These are phyloP conservation scores for Platysteira castanea DNA, from an alignment of 2,113 vertebrate genomes.

Conservation along the genomic window DNA sequence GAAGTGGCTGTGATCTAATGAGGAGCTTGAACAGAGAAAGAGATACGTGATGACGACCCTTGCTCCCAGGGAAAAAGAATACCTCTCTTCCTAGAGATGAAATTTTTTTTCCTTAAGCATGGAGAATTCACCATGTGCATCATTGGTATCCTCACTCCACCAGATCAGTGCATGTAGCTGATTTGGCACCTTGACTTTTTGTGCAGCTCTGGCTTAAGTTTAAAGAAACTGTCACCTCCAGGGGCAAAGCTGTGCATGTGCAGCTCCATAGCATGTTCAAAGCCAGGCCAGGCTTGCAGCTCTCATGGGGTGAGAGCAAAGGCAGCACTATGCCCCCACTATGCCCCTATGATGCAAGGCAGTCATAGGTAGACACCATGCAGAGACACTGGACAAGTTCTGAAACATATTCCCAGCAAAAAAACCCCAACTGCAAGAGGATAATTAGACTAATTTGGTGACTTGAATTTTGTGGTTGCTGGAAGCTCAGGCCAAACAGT, in stretches of 20 bases:
- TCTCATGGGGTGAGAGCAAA: not conserved
- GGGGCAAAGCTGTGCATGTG: rapidly evolving
- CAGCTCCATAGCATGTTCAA: not conserved
- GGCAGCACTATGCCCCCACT: rapidly evolving
- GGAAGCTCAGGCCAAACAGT: not conserved
- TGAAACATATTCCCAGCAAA: not conserved
- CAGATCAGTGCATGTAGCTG: not conserved
- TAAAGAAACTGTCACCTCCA: rapidly evolving
- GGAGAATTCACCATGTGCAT: not conserved
- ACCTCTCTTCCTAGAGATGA: too few species aligned
- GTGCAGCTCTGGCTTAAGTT: not conserved
- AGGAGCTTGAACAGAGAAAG: too few species aligned
- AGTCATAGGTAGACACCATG: not conserved
- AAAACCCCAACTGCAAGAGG: not conserved
- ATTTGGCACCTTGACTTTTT: not conserved
- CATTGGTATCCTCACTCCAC: not conserved
- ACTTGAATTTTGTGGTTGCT: not conserved
- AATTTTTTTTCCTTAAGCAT: not conserved
- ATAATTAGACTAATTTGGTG: constrained; percentile 38
- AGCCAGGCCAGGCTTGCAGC: not conserved
- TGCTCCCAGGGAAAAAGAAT: too few species aligned
- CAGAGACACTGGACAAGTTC: not conserved
- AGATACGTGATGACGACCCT: too few species aligned
- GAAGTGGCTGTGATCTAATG: too few species aligned
- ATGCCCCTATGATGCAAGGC: not conserved